phyloP scores from a whole-genome alignment of 2,797 vertebrate species.

The Clarias fuscus region DNA sequence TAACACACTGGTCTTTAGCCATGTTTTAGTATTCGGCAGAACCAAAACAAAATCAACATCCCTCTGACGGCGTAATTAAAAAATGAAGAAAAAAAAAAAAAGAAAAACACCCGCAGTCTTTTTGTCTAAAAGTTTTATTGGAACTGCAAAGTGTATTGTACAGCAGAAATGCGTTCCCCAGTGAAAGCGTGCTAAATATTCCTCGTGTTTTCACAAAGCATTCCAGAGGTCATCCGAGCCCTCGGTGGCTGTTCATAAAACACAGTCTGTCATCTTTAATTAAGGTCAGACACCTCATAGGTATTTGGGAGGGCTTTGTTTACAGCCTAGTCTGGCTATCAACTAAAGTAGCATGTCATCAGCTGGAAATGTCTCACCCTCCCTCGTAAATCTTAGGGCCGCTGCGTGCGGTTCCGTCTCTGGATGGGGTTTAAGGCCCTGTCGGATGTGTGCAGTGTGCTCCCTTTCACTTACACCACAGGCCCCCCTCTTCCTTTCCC shows the following conservation, averaged over 20 bases:
- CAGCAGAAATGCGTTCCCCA: background rate
- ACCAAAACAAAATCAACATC: background rate
- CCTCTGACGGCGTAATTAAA: background rate
- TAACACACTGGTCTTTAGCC: background rate
- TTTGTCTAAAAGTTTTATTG: background rate
- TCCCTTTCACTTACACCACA: slow-evolving; percentile 45
- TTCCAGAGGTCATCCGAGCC: slow-evolving; percentile 17
- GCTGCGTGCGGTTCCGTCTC: slow-evolving; percentile 34
- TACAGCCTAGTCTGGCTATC: slow-evolving; percentile 44
- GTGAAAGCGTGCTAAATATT: slow-evolving; percentile 8
- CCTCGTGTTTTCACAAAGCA: slow-evolving; percentile 21
- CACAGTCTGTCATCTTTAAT: slow-evolving; percentile 48
- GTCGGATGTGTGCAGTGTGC: slow-evolving; percentile 52
- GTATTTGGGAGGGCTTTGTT: slow-evolving; percentile 46
- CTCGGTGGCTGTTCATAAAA: slow-evolving; percentile 26
- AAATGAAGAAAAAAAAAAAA: background rate
- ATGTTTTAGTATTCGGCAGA: background rate
- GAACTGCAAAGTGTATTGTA: background rate
- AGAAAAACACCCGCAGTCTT: too few relatives aligned
- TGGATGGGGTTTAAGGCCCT: slow-evolving; percentile 38
- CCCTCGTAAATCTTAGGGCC: slow-evolving; percentile 20
- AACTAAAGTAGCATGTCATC: slow-evolving; percentile 49
- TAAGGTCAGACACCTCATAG: slow-evolving; percentile 38
- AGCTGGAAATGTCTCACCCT: slow-evolving; percentile 51
- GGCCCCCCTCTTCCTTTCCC: slow-evolving; percentile 27